phyloP scores from a whole-genome alignment of 2,113 vertebrate species.

The Phalacrocorax carbo region DNA sequence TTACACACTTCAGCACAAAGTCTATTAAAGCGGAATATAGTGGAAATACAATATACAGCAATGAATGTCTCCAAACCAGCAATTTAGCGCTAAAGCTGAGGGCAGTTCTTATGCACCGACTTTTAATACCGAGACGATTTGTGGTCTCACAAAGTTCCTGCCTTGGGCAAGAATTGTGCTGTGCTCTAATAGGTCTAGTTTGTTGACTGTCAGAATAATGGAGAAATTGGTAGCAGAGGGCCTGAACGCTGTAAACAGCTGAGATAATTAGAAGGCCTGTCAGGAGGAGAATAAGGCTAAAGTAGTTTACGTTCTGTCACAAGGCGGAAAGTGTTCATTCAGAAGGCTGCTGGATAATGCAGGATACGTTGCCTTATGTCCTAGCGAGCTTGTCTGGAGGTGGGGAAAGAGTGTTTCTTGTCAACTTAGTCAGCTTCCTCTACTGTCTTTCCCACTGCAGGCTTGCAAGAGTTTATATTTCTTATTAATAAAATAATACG shows the following conservation, averaged over 20 bases:
- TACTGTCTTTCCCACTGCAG: not conserved
- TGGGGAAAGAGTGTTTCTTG: not conserved
- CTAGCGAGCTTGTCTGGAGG: conserved; percentile 1
- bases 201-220: conserved; percentile 91
- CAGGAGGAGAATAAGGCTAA: conserved; percentile 72
- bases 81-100: conserved; percentile 81
- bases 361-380: not conserved
- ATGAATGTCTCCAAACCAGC: conserved; percentile 79
- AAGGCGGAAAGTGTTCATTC: conserved; percentile 36
- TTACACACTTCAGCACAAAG: conserved; percentile 76
- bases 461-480: conserved; percentile 6
- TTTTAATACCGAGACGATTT: conserved; percentile 88
- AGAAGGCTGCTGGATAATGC: conserved; percentile 3
- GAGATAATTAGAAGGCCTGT: conserved; percentile 89
- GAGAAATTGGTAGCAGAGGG: conserved; percentile 86
- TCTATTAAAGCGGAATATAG: conserved; percentile 82
- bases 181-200: conserved; percentile 85
- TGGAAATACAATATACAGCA: conserved; percentile 76
- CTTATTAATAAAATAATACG: conserved; percentile 25
- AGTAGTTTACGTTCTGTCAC: conserved; percentile 55
- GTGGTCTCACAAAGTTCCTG: conserved; percentile 81
- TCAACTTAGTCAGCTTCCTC: not conserved
- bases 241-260: conserved; percentile 81
- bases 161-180: conserved; percentile 79
- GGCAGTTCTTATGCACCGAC: conserved; percentile 84